These are phyloP conservation scores for Contarinia nasturtii DNA, from an alignment of 1,140 invertebrate species.

Conservation along the genomic window DNA sequence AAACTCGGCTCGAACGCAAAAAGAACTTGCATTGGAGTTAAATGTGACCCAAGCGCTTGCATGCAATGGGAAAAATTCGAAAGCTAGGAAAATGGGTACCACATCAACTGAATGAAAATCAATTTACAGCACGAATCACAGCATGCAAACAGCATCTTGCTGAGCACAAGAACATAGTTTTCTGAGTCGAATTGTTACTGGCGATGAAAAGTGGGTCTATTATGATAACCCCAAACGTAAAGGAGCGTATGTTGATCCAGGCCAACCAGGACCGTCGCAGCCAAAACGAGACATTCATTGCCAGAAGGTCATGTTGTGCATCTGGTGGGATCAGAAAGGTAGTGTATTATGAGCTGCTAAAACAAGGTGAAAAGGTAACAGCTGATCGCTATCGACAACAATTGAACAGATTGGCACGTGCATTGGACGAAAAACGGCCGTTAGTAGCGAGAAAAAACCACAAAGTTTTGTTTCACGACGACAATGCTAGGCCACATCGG, in stretches of 20 bases:
- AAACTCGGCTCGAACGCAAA: constrained; percentile 6
- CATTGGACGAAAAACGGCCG: neutral
- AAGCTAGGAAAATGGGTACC: constrained; percentile 10
- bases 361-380: constrained; percentile 7
- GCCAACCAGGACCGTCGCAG: constrained; percentile 8
- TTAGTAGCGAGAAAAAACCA: neutral
- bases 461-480: neutral
- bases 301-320: constrained; percentile 11
- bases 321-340: constrained; percentile 16
- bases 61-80: constrained; percentile 9
- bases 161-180: constrained; percentile 5
- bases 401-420: neutral
- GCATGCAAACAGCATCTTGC: constrained; percentile 5
- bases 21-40: neutral
- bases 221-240: constrained; percentile 10
- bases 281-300: constrained; percentile 9
- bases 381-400: neutral
- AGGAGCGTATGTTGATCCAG: constrained; percentile 9
- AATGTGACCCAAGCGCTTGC: constrained; percentile 2
- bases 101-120: constrained; percentile 9
- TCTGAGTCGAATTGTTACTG: constrained; percentile 10
- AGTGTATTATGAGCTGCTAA: constrained; percentile 14
- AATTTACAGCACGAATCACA: constrained; percentile 5
- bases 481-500: neutral
- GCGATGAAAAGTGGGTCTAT: constrained; percentile 9